Evolutionary conservation across 2,113 vertebrate genomes (phyloP).

Genomic region (Circaetus gallicus): DNA sequence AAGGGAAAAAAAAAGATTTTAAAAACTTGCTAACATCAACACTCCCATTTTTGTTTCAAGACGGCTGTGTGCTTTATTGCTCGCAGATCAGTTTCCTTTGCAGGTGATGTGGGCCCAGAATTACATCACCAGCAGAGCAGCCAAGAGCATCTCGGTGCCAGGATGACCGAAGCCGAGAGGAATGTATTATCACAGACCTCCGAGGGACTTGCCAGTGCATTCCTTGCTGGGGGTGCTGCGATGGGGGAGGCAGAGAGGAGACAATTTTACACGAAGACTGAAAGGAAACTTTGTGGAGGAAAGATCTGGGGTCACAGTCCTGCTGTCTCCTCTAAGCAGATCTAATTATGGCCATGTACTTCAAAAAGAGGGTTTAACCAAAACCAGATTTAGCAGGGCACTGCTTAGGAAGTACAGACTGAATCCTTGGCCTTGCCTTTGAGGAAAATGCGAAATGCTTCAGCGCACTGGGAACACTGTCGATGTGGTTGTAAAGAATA

Average conservation of each 20-base stretch:
- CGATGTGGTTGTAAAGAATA: not conserved
- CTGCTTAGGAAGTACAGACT: constrained; percentile 40
- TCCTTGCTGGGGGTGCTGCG: constrained; percentile 39
- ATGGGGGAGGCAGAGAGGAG: constrained; percentile 30
- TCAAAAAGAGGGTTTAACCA: constrained; percentile 67
- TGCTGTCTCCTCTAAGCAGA: constrained; percentile 59
- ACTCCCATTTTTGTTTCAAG: constrained; percentile 30
- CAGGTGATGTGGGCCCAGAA: constrained; percentile 73
- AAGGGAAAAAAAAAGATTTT: not conserved
- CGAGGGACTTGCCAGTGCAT: constrained; percentile 68
- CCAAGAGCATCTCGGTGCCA: constrained; percentile 69
- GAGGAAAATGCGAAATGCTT: constrained; percentile 34
- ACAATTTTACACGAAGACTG: constrained; percentile 13
- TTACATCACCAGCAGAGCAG: constrained; percentile 79
- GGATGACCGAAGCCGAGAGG: constrained; percentile 77
- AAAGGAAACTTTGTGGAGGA: constrained; percentile 58
- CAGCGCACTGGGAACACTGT: not conserved
- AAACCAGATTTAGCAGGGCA: constrained; percentile 60
- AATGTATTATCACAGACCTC: constrained; percentile 76
- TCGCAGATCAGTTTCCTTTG: constrained; percentile 55
- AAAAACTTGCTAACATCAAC: not conserved
- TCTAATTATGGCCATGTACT: constrained; percentile 63
- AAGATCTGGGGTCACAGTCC: constrained; percentile 48
- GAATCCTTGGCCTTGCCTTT: constrained; percentile 26
- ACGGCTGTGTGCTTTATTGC: constrained; percentile 23